Percentiles rank a stretch among this genome's conserved stretches.
These are phyloP conservation scores for Limnephilus lunatus DNA, from an alignment of 2,888 invertebrate genomes.

Conservation along the genomic window DNA sequence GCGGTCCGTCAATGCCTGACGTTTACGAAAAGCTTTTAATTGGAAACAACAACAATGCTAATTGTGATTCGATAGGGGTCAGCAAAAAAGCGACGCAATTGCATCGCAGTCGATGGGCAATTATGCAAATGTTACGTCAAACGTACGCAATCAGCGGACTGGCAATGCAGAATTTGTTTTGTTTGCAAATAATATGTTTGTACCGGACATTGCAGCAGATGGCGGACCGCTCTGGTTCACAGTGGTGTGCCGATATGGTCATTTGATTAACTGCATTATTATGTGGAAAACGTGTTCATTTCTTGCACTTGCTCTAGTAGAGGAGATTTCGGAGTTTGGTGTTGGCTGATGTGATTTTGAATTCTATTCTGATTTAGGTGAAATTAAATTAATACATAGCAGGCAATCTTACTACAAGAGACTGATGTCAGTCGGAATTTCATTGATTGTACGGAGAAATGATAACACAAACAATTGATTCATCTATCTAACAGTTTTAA, in stretches of 20 bases:
- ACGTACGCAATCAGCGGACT: slow-evolving; percentile 52
- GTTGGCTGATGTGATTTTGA: no score
- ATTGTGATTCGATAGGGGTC: slow-evolving; percentile 43
- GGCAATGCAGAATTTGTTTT: slow-evolving; percentile 42
- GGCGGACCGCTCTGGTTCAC: neutral
- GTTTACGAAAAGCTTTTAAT: slow-evolving; percentile 41
- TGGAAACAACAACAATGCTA: slow-evolving; percentile 43
- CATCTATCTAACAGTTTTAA: no score
- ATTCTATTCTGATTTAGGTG: no score
- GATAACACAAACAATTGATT: no score
- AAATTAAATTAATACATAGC: no score
- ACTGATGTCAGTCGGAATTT: no score
- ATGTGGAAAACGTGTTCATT: neutral
- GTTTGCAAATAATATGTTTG: slow-evolving; percentile 55
- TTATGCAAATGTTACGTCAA: slow-evolving; percentile 58
- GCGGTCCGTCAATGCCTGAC: neutral
- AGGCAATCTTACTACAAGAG: no score
- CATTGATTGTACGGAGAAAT: no score
- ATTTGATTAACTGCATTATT: neutral
- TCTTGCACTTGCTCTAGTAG: no score
- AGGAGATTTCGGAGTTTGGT: no score
- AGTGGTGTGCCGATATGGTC: neutral
- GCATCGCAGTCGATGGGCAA: slow-evolving; percentile 50
- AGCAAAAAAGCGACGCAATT: slow-evolving; percentile 46
- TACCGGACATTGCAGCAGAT: slow-evolving; percentile 36